Evolutionary conservation across 2,113 vertebrate species (phyloP), one percentile per base, ranked within the genome.

Genomic region (Channa maculata): DNA sequence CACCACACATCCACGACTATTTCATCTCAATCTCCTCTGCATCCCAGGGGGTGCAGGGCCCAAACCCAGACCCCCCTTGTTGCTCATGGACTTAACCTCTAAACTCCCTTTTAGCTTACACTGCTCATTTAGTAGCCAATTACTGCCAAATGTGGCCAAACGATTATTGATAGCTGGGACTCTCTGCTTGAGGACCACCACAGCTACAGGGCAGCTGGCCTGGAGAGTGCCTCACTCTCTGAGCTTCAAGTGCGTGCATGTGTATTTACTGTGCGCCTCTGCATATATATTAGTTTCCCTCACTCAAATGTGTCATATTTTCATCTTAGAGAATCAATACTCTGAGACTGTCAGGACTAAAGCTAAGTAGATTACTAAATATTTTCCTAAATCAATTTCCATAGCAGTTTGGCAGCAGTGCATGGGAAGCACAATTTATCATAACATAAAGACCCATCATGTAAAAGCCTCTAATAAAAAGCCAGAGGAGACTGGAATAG

Each of bases 341-440:
- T 65, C 38, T 0, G 24, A 66, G 85, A 89, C 91, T 90, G 91
- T 91, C 84, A 83, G 75, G 62, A 85, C 60, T 78, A 77, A 78
- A 85, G 90, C 85, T 92, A 93, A 93, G 90, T 91, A 92, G 90
- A 93, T 93, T 92, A 94, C 82, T 62, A 65, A 77, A 91, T 84
- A 88, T 93, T 94, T 93, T 92, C 86, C 87, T 61, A 79, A 92
- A 92, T 91, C 89, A 90, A 92, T 94, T 92, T 92, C 90, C 88
- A 84, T 79, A 82, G 81, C 88, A 50, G 88, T 87, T 89, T 80
- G 84, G 85, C 82, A 84, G 82, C 86, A 84, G 74, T 71, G 67
- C 83, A 86, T 61, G 67, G 75, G 73, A 91, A 90, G 82, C 79
- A 59, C 83, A 90, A 91, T 93, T 90, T 87, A 92, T 92, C 91